Base-by-base conservation (phyloP, 2,888 invertebrate species). In the Sthenelais limicola region DNA sequence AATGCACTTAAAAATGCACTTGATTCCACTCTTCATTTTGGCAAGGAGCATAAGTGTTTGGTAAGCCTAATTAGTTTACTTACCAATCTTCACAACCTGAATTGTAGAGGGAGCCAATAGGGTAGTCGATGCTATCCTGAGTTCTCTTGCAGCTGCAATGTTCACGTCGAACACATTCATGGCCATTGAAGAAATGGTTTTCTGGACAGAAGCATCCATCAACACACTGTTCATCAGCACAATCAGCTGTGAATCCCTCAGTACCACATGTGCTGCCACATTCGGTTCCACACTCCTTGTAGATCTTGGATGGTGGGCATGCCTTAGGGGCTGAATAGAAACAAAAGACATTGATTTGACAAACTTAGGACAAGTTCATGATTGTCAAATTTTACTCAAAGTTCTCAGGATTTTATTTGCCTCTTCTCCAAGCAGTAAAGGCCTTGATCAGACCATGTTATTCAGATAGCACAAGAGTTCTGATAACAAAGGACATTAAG, bases 111-210 rank as follows among this genome's bases (percentile, higher is more conserved):
- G 73, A 38, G 0, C 78, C 78, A 18, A 73, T 73, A 15, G 76
- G 72, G 58, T 78, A 78, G 9, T 71, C 47, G 0, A 38, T 58
- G 15, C 43, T 47, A 26, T 72, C 73, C 5, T 69, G 68, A n/a
- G 56, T 33, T 26, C 74, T 43, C 3, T 32, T 72, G 51, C 79
- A 79, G 52, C 76, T 75, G 47, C 79, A 79, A 48, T 79, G 71
- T 12, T 78, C 76, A 28, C 69, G 43, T 1, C 47, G 51, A 30
- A 77, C 74, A 68, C 78, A 78, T 38, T 43, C 33, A 38, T 72
- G 30, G 3, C 76, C 77, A 69, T 78, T 73, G 71, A 56, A 75
- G 52, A 72, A 73, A 30, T 48, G 2, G 32, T 49, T 48, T 12
- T 68, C 32, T 3, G 75, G 75, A 33, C 75, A 75, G 75, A 73